Percentiles rank a stretch among this genome's conserved stretches.
Conservation (phyloP, 2,797 vertebrate genomes). For the Xerus rutilus region DNA sequence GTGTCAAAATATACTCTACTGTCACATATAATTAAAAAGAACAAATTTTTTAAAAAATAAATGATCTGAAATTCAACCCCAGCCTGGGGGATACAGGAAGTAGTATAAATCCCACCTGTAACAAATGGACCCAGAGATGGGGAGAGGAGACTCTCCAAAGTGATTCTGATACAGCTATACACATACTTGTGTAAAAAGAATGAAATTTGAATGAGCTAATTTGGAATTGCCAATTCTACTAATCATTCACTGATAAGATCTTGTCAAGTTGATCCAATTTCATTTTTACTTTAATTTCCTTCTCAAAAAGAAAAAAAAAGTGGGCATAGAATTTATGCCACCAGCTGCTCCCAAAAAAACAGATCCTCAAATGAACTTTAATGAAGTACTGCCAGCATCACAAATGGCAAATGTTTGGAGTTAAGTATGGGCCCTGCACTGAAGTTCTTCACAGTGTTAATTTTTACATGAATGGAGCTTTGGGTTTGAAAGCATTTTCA, state of each 20-base stretch:
- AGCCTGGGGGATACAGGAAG: background rate
- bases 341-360: background rate
- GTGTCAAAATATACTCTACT: no score
- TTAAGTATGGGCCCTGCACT: background rate
- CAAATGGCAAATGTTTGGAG: conserved; percentile 25
- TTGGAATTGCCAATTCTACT: conserved; percentile 13
- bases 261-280: conserved; percentile 49
- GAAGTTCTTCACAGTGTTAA: background rate
- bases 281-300: conserved; percentile 59
- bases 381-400: conserved; percentile 22
- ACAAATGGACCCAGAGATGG: background rate
- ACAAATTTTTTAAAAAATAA: no score
- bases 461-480: background rate
- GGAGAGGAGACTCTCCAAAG: background rate
- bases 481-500: conserved; percentile 49
- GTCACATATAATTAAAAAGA: no score
- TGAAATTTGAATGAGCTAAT: conserved; percentile 17
- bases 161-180: background rate
- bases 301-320: conserved; percentile 33
- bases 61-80: background rate
- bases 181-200: background rate
- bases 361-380: conserved; percentile 63
- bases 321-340: conserved; percentile 46
- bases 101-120: background rate
- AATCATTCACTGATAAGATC: background rate